Evolutionary conservation across 2,888 invertebrate species (phyloP), one percentile per base, ranked within the genome.

Genomic region (Tupiocoris notatus): DNA sequence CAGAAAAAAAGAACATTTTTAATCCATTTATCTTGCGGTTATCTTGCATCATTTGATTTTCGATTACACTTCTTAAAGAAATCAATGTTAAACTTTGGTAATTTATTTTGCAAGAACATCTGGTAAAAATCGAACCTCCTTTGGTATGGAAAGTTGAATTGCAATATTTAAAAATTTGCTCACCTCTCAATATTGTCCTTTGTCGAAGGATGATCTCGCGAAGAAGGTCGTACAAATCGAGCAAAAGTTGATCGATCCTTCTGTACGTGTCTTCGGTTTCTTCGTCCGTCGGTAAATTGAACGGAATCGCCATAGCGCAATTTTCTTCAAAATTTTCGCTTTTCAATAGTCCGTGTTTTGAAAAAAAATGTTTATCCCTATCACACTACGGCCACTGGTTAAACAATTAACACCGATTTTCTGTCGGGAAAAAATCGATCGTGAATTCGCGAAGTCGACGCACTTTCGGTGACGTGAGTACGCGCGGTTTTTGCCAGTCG

Each of bases 231-330:
- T 86, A 87, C 82, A 87, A 83, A 83, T 87, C 87, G 81, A 85
- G 84, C 79, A 87, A 83, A 80, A 87, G 86, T 83, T 87, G 86
- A 84, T 87, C 87, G 84, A 87, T 84, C 80, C 87, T 84, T 81
- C 87, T 86, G 83, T 87, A 87, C 84, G 86, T 86, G 83, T 87
- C 87, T 83, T 87, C 87, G 64, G 86, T 83, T 79, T 87, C 86
- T 83, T 87, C 87, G 83, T 87, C 87, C 81, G 86, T 85, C 81
- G 87, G 87, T 82, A 87, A 82, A 84, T 86, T 86, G 84, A 87
- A 87, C 81, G 87, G 87, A 85, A 87, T 87, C 82, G 87, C 87
- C 87, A 87, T 87, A n/a, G n/a, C n/a, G n/a, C n/a, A n/a, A n/a
- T n/a, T n/a, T n/a, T n/a, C n/a, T n/a, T 83, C 21, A 22, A 21